Conservation (phyloP, 2,113 vertebrate genomes). For the Uria aalge region DNA sequence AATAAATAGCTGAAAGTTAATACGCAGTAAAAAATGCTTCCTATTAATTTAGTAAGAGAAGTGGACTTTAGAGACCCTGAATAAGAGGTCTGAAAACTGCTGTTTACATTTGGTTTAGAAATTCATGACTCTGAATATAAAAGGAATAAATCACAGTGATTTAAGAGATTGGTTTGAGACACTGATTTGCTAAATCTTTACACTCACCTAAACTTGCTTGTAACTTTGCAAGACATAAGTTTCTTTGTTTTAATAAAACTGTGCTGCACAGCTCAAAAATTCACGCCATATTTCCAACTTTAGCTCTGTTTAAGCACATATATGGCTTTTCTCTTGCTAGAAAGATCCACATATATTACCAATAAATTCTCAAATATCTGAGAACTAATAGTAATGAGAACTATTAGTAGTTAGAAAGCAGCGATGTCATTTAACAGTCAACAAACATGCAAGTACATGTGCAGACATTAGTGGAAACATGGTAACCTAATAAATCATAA, state of each 20-base stretch:
- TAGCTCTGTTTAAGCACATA: not conserved
- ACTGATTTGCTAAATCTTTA: slow-evolving; percentile 16
- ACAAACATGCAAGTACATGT: not conserved
- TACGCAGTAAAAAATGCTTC: slow-evolving; percentile 30
- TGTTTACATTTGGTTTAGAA: slow-evolving; percentile 14
- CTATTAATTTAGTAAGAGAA: slow-evolving; percentile 4
- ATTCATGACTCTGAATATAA: not conserved
- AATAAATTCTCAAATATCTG: not conserved
- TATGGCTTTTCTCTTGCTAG: not conserved
- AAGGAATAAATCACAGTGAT: not conserved
- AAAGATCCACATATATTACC: not conserved
- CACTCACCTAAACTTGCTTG: not conserved
- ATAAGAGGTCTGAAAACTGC: not conserved
- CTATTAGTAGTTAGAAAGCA: not conserved
- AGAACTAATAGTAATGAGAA: not conserved
- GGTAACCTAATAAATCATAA: not conserved
- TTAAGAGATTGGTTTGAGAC: not conserved
- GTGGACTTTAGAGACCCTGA: not conserved
- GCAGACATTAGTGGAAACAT: not conserved
- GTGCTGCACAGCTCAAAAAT: not conserved
- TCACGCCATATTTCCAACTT: not conserved
- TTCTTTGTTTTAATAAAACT: not conserved
- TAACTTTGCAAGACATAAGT: not conserved
- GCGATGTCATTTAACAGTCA: not conserved
- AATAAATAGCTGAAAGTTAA: slow-evolving; percentile 73